Evolutionary conservation across 1,140 invertebrate species (phyloP), one percentile per base, ranked within the genome.

Genomic region (Papilio glaucus): DNA sequence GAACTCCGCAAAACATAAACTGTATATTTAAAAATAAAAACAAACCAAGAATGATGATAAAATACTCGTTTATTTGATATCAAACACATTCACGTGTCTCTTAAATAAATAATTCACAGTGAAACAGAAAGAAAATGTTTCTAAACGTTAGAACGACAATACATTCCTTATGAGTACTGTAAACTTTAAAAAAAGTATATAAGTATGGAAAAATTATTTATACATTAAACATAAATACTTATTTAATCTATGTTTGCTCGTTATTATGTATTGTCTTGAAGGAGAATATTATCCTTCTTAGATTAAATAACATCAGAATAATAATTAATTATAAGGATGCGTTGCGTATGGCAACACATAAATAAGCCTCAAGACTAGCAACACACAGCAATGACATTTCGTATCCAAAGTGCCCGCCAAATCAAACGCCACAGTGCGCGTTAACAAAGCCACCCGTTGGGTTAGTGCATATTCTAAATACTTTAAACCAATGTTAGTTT

Each of bases 11-110:
- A 57, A 57, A 57, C 24, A 37, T 72, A 71, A 76, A 81, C 76
- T 80, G 77, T 80, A 75, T 81, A 53, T 53, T 53, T 62, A 77
- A 76, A 85, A 87, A 89, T 86, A 85, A 89, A 89, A 90, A 87
- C 86, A 88, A 88, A 86, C 85, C 80, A 87, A 79, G 79, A 78
- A 83, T 88, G 77, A 85, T 81, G 85, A 84, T 84, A 88, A 88
- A 84, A 90, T 87, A 88, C 78, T 82, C 79, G 78, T 90, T 90
- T 90, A 90, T 90, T 90, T 83, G 49, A 70, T 70, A 72, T 71
- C 60, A 60, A 74, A 73, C 69, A 75, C 71, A 72, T 67, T 60
- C 57, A 67, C 72, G 74, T 63, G 60, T 69, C 71, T 69, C 71
- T 69, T 42, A 69, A 69, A 69, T 45, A 69, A 77, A 77, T 77